phyloP scores from a whole-genome alignment of 2,888 invertebrate species.

The Rhagium mordax region DNA sequence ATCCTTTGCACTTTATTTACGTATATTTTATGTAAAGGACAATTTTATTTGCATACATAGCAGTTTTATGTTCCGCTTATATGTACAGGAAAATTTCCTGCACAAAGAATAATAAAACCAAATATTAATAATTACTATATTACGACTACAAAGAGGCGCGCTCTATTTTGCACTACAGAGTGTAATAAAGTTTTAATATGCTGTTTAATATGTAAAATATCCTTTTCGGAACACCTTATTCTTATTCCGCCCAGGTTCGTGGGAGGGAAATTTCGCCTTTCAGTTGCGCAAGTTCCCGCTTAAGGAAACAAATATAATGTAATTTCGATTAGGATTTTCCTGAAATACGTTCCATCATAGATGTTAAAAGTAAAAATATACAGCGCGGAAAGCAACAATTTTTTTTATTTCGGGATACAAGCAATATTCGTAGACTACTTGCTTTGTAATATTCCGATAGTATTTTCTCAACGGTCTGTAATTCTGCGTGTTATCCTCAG shows the following conservation, averaged over 20 bases:
- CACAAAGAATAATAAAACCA: slow-evolving; percentile 29
- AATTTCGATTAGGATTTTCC: too few relatives aligned
- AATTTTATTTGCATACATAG: not conserved
- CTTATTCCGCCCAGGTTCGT: not conserved
- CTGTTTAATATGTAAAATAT: slow-evolving; percentile 28
- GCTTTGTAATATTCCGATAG: too few relatives aligned
- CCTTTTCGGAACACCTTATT: slow-evolving; percentile 7
- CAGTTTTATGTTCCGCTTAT: not conserved
- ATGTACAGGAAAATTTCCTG: not conserved
- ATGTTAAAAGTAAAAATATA: too few relatives aligned
- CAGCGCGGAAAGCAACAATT: too few relatives aligned
- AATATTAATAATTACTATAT: slow-evolving; percentile 33
- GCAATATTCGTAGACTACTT: too few relatives aligned
- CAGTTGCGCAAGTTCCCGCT: not conserved
- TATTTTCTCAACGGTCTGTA: too few relatives aligned
- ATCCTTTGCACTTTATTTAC: too few relatives aligned
- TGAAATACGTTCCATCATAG: too few relatives aligned
- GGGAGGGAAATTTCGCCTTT: not conserved
- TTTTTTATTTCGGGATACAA: too few relatives aligned
- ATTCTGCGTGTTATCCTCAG: not conserved
- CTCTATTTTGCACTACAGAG: not conserved
- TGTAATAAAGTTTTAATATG: slow-evolving; percentile 29
- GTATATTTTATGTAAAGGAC: not conserved
- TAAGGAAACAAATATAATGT: too few relatives aligned
- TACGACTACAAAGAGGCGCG: slow-evolving; percentile 5